Conservation (phyloP, 2,888 invertebrate genomes). For the Heliothis peltigera region DNA sequence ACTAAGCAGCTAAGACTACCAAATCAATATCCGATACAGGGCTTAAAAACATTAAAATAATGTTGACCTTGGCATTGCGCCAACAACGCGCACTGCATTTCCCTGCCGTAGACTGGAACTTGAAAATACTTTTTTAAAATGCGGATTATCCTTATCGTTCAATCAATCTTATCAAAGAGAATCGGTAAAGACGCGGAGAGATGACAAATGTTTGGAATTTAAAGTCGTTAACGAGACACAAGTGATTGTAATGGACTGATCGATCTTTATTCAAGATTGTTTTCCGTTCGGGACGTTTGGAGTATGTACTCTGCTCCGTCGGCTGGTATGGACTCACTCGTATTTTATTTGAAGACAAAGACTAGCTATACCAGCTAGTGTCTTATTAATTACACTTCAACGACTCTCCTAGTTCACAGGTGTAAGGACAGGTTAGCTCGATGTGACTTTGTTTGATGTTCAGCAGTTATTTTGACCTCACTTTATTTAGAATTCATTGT, state of each 20-base stretch:
- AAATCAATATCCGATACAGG: conserved; percentile 30
- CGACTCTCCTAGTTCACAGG: conserved; percentile 16
- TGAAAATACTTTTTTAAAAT: conserved; percentile 27
- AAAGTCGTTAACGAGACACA: conserved; percentile 27
- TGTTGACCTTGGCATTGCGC: conserved; percentile 57
- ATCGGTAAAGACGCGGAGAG: background rate
- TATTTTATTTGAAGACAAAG: conserved; percentile 3
- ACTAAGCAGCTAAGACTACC: conserved; percentile 4
- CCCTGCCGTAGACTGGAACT: conserved; percentile 32
- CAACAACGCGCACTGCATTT: conserved; percentile 56
- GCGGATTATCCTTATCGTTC: background rate
- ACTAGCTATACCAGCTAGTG: background rate
- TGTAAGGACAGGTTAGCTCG: conserved; percentile 18
- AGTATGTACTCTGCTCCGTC: too few relatives aligned
- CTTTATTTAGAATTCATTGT: too few relatives aligned
- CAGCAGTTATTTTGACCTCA: too few relatives aligned
- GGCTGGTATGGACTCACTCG: background rate
- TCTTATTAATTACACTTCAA: conserved; percentile 4
- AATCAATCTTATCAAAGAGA: conserved; percentile 6
- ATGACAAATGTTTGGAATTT: conserved; percentile 16
- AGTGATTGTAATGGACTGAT: conserved; percentile 40
- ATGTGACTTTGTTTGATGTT: conserved; percentile 10
- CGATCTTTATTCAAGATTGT: conserved; percentile 22
- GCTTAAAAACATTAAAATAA: conserved; percentile 33
- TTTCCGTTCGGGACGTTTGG: background rate